phyloP scores from a whole-genome alignment of 2,113 vertebrate species.

The Pedionomus torquatus region DNA sequence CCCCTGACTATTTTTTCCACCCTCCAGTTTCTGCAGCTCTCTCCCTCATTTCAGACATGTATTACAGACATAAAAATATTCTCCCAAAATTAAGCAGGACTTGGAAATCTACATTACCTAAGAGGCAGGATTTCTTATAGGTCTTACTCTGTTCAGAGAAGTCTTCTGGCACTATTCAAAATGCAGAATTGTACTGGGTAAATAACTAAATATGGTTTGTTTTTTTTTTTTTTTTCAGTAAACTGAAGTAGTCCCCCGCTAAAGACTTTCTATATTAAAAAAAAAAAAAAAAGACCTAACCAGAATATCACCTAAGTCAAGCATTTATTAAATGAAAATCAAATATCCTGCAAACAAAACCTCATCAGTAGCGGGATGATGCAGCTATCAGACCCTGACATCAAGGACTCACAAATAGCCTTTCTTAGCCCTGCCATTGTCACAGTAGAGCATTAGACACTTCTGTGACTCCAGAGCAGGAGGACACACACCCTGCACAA shows the following conservation, averaged over 20 bases:
- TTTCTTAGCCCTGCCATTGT: background rate
- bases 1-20: background rate
- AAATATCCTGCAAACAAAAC: background rate
- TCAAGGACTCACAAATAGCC: background rate
- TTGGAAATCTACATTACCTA: background rate
- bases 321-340: background rate
- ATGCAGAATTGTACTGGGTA: background rate
- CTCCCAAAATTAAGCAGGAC: background rate
- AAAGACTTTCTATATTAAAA: background rate
- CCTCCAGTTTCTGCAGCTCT: background rate
- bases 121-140: background rate
- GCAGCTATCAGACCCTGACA: background rate
- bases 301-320: background rate
- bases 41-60: rapidly evolving
- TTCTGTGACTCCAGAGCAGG: background rate
- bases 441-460: background rate
- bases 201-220: background rate
- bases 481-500: background rate
- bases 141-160: background rate
- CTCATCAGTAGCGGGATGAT: background rate
- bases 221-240: background rate
- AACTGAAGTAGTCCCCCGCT: background rate
- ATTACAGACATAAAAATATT: background rate
- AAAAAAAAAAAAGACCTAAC: background rate
- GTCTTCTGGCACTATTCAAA: background rate